Evolutionary conservation across 2,113 vertebrate genomes (phyloP).

Genomic region (Urocynchramus pylzowi): DNA sequence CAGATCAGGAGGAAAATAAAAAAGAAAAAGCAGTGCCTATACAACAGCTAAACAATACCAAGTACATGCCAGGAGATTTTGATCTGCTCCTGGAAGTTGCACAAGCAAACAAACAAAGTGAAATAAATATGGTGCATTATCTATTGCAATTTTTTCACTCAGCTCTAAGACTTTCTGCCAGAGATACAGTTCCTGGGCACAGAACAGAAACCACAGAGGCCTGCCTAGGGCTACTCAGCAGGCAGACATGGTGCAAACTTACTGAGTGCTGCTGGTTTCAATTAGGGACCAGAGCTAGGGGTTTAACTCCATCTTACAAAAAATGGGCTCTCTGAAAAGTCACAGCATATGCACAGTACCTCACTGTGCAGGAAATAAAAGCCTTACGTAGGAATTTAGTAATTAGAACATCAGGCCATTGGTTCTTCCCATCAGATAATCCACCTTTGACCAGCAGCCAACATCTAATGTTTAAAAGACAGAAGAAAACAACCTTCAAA

Average conservation of each 20-base stretch:
- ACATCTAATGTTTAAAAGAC: not conserved
- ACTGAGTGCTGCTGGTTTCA: slow-evolving; percentile 11
- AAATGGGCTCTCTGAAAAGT: not conserved
- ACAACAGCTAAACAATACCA: not conserved
- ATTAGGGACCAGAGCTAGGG: not conserved
- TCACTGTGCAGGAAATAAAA: slow-evolving; percentile 5
- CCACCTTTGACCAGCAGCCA: slow-evolving; percentile 21
- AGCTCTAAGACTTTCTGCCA: not conserved
- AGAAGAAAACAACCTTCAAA: slow-evolving; percentile 44
- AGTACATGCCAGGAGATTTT: not conserved
- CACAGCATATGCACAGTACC: not conserved
- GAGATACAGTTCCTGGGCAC: not conserved
- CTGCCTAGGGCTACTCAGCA: not conserved
- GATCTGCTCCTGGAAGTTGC: not conserved
- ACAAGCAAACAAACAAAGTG: not conserved
- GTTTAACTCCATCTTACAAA: not conserved
- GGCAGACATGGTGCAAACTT: not conserved
- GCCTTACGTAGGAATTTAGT: not conserved
- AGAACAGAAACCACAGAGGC: not conserved
- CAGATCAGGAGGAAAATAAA: not conserved
- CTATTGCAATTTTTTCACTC: not conserved
- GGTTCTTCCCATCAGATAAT: slow-evolving; percentile 42
- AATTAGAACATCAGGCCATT: slow-evolving; percentile 25
- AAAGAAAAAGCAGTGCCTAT: not conserved
- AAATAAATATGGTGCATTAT: not conserved